A percentile compares a stretch with the other conserved stretches of the same genome.
Evolutionary conservation across 1,140 invertebrate genomes (phyloP).

Genomic region (Atta colombica): DNA sequence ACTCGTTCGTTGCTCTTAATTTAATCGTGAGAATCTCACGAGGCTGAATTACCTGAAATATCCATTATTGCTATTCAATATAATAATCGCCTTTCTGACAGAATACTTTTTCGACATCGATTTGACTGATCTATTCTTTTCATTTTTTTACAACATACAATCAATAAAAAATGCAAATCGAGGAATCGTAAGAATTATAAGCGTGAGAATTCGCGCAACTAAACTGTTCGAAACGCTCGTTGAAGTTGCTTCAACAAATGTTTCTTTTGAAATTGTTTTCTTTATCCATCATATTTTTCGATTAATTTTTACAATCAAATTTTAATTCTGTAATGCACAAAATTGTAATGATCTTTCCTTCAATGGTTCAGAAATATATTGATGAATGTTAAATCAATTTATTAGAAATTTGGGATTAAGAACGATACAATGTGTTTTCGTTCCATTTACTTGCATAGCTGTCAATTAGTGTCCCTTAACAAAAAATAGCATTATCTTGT

Average conservation of each 20-base stretch:
- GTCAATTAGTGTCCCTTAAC: not conserved
- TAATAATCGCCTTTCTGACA: not conserved
- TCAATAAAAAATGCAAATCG: not conserved
- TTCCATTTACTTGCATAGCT: not conserved
- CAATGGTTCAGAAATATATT: not conserved
- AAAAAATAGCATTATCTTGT: not conserved
- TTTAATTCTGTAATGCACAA: slow-evolving; percentile 11
- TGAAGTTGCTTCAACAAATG: not conserved
- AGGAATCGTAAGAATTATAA: not conserved
- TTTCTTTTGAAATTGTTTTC: not conserved
- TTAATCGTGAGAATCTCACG: slow-evolving; percentile 55
- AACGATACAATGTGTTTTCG: not conserved
- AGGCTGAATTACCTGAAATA: slow-evolving; percentile 26
- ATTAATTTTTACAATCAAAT: not conserved
- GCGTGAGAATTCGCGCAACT: slow-evolving; percentile 3
- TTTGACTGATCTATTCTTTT: not conserved
- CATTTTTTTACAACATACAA: not conserved
- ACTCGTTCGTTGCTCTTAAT: slow-evolving; percentile 24
- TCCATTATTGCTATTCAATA: not conserved
- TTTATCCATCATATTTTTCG: not conserved
- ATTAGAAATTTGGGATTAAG: not conserved
- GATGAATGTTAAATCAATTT: not conserved
- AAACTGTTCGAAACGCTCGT: not conserved
- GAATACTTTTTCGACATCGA: not conserved
- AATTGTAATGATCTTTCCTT: not conserved